phyloP scores from a whole-genome alignment of 1,140 invertebrate species.

The Bemisia tabaci region DNA sequence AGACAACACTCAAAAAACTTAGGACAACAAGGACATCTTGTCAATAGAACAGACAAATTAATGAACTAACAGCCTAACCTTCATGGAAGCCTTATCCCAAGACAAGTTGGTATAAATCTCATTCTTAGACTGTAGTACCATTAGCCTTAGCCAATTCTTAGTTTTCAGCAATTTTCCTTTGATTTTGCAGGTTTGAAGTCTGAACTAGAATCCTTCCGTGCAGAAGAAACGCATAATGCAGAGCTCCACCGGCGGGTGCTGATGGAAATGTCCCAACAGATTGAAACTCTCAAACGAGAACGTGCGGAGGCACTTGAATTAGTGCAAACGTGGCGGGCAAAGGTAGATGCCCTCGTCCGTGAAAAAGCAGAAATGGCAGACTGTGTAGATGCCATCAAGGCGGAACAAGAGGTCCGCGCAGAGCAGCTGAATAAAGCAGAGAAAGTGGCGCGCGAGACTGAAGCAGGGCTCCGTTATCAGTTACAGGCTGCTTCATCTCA shows the following conservation, averaged over 20 bases:
- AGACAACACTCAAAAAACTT: too few species aligned
- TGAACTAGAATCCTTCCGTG: too few species aligned
- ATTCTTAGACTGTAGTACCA: too few species aligned
- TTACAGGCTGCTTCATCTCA: slow-evolving; percentile 10
- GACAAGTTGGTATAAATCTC: too few species aligned
- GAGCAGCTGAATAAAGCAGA: not conserved
- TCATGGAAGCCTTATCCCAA: too few species aligned
- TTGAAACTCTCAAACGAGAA: not conserved
- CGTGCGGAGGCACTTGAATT: not conserved
- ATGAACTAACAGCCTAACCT: too few species aligned
- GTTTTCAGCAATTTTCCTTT: too few species aligned
- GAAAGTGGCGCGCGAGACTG: slow-evolving; percentile 5
- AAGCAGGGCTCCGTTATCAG: slow-evolving; percentile 9
- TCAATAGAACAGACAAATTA: too few species aligned
- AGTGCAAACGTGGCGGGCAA: not conserved
- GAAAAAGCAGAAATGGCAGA: not conserved
- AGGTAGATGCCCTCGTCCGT: not conserved
- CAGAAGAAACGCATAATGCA: not conserved
- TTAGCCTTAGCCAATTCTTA: too few species aligned
- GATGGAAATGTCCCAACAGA: not conserved
- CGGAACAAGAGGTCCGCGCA: not conserved
- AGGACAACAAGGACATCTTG: too few species aligned
- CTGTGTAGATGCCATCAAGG: too few species aligned
- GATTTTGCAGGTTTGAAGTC: too few species aligned
- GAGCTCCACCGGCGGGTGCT: not conserved